Evolutionary conservation across 1,140 invertebrate genomes (phyloP).

Genomic region (Ditylenchus dipsaci): DNA sequence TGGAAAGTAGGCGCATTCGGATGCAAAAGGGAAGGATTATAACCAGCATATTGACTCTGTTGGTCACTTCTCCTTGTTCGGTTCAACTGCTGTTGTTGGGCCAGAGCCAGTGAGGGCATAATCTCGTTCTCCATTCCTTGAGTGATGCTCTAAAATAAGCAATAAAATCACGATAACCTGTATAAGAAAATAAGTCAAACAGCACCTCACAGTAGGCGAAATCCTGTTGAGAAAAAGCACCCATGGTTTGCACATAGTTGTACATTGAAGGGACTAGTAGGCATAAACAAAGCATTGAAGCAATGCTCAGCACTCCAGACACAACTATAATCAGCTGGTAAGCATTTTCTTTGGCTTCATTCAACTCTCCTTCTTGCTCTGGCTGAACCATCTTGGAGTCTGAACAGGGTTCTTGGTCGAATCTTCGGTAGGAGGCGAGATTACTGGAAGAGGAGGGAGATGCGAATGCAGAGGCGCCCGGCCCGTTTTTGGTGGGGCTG

Average conservation of each 20-base stretch:
- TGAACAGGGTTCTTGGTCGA: not conserved
- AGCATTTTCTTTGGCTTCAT: constrained; percentile 44
- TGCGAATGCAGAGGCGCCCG: not conserved
- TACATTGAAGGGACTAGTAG: constrained; percentile 53
- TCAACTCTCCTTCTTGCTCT: not conserved
- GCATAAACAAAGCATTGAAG: constrained; percentile 45
- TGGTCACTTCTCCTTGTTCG: constrained; percentile 11
- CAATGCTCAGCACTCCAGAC: constrained; percentile 44
- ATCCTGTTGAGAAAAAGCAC: constrained; percentile 44
- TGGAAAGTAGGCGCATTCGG: constrained; percentile 52
- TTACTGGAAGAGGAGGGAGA: not conserved
- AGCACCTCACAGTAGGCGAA: constrained; percentile 53
- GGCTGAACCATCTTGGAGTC: not conserved
- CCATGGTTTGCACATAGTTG: constrained; percentile 51
- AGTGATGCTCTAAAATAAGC: constrained; percentile 22
- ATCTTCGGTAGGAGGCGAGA: not conserved
- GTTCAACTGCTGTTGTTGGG: constrained; percentile 23
- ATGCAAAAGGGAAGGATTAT: constrained; percentile 50
- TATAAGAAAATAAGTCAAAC: not conserved
- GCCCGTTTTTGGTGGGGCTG: not conserved
- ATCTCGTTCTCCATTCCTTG: constrained; percentile 36
- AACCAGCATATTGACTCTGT: constrained; percentile 46
- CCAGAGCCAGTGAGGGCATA: constrained; percentile 16
- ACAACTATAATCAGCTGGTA: constrained; percentile 49
- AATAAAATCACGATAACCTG: too few relatives aligned